Evolutionary conservation across 2,113 vertebrate genomes (phyloP).

Genomic region (Macheiramphus alcinus): DNA sequence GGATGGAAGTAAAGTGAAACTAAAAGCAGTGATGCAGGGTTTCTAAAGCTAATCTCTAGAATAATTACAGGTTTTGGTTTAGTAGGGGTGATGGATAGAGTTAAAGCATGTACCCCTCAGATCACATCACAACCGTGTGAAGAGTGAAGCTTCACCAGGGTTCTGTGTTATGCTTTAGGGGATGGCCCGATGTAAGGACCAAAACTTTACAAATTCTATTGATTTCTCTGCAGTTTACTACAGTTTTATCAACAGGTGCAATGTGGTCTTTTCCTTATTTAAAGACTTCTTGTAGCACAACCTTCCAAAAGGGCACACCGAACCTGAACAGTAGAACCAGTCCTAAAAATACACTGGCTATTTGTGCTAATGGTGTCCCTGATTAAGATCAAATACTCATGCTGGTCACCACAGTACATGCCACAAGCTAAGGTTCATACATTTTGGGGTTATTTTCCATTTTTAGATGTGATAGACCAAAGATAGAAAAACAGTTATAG

Average conservation of each 20-base stretch:
- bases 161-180: not conserved
- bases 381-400: not conserved
- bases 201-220: not conserved
- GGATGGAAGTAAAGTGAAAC: not conserved
- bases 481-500: not conserved
- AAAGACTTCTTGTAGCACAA: not conserved
- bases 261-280: not conserved
- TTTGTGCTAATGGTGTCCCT: not conserved
- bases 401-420: not conserved
- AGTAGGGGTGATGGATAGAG: not conserved
- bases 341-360: accelerated
- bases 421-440: not conserved
- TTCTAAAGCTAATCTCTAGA: not conserved
- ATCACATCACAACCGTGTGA: not conserved
- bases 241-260: not conserved
- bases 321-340: not conserved
- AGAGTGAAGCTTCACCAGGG: not conserved
- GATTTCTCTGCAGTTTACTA: not conserved
- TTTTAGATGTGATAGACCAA: not conserved
- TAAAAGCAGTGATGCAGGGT: not conserved
- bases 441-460: not conserved
- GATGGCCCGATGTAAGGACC: not conserved
- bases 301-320: not conserved
- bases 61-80: not conserved
- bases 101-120: not conserved